Base-by-base conservation (phyloP, 2,797 vertebrate genomes). In the Myotis myotis region DNA sequence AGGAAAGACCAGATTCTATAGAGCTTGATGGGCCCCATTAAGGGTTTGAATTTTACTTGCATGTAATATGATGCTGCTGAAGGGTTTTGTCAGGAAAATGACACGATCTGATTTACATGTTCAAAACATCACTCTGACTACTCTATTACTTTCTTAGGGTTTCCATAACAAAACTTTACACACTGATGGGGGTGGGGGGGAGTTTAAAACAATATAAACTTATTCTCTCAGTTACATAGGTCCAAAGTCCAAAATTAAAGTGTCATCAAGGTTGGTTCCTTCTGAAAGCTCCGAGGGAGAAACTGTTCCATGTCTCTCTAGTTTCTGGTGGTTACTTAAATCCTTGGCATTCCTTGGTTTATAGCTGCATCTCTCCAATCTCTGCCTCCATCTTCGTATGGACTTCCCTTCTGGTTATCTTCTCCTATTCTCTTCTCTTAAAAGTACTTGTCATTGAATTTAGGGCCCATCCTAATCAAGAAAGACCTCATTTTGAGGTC, bases 181-280 rank as follows among this genome's bases (percentile, higher is more conserved):
- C 5, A 41, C 28, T 91, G 70, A 49, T 47, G 72, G 6, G 6
- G 47, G 22, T 10, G 3, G 44, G 44, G 3, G 4, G 22, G 55
- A 19, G 2, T 44, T 92, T 80, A 60, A 89, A 81, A 81, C 8
- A 57, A 51, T 12, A 64, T 36, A 64, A 75, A 36, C 36, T 76
- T 49, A 53, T 80, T 90, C 88, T 92, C 16, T 87, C 33, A 49
- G 28, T 80, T 78, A 68, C 57, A 13, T n/a, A 53, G 13, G 47
- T 71, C 41, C 68, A 49, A 85, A 72, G 38, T 85, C 75, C 74
- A 91, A 71, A 62, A 79, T 89, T n/a, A 75, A 89, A 81, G 17
- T 80, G 8, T 85, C 25, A 62, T 8, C 15, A 30, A 76, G 30
- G 7, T 72, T 76, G 30, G 30, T 28, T 72, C 30, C 12, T 88